Evolutionary conservation across 2,888 invertebrate species (phyloP), one percentile per base, ranked within the genome.

Genomic region (Poecilobothrus nobilitatus): DNA sequence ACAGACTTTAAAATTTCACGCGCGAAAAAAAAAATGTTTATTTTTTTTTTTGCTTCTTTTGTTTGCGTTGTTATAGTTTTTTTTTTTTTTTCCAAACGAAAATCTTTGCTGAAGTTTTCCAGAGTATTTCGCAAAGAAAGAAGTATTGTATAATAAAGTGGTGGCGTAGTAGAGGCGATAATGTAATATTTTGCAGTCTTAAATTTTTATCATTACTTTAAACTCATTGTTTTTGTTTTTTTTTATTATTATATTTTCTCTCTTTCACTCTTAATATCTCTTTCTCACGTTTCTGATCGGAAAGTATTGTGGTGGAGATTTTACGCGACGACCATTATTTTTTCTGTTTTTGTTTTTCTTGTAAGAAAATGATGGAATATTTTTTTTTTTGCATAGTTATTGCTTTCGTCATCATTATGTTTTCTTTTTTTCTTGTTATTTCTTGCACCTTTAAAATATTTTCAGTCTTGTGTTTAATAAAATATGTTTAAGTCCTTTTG

Each of bases 1-100:
- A 53, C 53, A 53, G 53, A 53, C 53, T 53, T 53, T 53, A 53
- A 53, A 53, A 53, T 53, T 53, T 53, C 53, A 15, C 53, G 53
- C 53, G 53, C 15, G n/a, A 53, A 53, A 53, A 53, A 18, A 53
- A 18, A n/a, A 18, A 15, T 53, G 5, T 18, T 53, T 53, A 15
- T n/a, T 15, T 12, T 18, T 53, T 18, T 18, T 53, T 15, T 53
- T 53, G 7, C 18, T 53, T 18, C 18, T 53, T 53, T 18, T n/a
- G n/a, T 53, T 53, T 18, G 27, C 5, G 2, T 27, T 27, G 2
- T 4, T 27, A 27, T 27, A 27, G 27, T 27, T 27, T 27, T 27
- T 5, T 27, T 27, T 4, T 27, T 27, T 27, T 5, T 27, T 27
- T 4, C 5, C 3, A 27, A 27, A 27, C 27, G 5, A 27, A 27